Conservation (phyloP, 23 tunicate species). For the Diplosoma virens region DNA sequence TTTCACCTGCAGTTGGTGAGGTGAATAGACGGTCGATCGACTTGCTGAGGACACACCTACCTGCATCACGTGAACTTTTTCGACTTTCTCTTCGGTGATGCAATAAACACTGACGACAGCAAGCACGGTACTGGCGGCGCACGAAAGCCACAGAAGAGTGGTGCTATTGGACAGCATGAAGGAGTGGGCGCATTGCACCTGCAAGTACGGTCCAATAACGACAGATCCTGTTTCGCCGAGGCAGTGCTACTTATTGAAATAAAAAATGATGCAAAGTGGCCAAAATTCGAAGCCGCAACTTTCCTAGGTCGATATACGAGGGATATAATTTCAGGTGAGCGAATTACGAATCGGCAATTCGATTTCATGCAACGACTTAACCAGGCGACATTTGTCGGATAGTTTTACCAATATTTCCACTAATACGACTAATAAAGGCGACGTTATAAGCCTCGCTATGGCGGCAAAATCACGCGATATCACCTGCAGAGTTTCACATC, state of each 20-base stretch:
- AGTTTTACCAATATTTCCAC: no score
- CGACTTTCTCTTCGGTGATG: constrained; percentile 63
- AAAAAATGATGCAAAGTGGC: neutral
- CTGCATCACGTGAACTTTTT: constrained; percentile 92
- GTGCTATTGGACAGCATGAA: constrained; percentile 65
- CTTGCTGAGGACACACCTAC: constrained; percentile 37
- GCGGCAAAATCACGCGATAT: no score
- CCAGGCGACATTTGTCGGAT: no score
- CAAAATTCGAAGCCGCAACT: neutral
- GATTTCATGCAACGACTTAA: no score
- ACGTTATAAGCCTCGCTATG: no score
- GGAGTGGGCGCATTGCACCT: constrained; percentile 87
- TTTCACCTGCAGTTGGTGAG: constrained; percentile 73
- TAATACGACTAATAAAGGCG: no score
- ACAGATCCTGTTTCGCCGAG: neutral
- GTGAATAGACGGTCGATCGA: no score
- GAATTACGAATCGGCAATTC: no score
- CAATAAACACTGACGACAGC: constrained; percentile 85
- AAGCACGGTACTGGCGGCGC: constrained; percentile 64
- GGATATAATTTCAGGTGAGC: no score
- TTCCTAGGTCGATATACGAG: neutral
- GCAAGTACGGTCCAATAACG: neutral
- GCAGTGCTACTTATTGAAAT: no score
- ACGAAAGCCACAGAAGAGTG: constrained; percentile 83
- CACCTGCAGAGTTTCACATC: constrained; percentile 63